Percentiles rank a stretch among this genome's conserved stretches.
These are phyloP conservation scores for Beroe ovata DNA, from an alignment of 37 sponge, comb jelly and placozoan genomes.

Conservation along the genomic window DNA sequence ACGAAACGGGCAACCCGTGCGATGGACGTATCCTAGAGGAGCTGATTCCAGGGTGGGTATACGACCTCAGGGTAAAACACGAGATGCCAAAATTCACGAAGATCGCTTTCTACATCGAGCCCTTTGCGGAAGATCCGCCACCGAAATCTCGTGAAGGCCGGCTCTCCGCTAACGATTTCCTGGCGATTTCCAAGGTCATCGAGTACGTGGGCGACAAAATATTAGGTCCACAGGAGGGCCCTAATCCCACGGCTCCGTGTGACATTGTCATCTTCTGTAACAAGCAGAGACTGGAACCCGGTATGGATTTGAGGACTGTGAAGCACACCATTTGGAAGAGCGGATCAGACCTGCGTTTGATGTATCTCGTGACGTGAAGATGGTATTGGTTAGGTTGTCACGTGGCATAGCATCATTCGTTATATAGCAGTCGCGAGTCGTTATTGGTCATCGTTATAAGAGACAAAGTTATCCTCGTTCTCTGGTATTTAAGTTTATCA, in stretches of 20 bases:
- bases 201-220: conserved; percentile 65
- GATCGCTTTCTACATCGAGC: conserved; percentile 65
- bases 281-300: conserved; percentile 75
- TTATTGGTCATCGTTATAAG: no score
- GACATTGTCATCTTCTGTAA: conserved; percentile 55
- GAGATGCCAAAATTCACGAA: conserved; percentile 66
- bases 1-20: conserved; percentile 27
- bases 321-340: conserved; percentile 86
- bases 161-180: conserved; percentile 54
- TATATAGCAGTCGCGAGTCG: no score
- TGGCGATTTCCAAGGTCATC: conserved; percentile 57
- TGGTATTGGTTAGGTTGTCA: no score
- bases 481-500: neutral
- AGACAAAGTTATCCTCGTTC: no score
- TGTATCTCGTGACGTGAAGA: conserved; percentile 70
- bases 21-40: conserved; percentile 48
- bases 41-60: conserved; percentile 52
- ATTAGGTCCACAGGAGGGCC: conserved; percentile 29
- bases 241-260: neutral
- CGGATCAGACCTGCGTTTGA: conserved; percentile 80
- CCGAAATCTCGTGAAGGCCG: conserved; percentile 55
- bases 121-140: conserved; percentile 47
- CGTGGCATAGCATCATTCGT: no score
- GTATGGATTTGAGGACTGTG: conserved; percentile 88
- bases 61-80: conserved; percentile 59